Conservation (phyloP, 2,113 vertebrate genomes). For the Pimephales promelas region DNA sequence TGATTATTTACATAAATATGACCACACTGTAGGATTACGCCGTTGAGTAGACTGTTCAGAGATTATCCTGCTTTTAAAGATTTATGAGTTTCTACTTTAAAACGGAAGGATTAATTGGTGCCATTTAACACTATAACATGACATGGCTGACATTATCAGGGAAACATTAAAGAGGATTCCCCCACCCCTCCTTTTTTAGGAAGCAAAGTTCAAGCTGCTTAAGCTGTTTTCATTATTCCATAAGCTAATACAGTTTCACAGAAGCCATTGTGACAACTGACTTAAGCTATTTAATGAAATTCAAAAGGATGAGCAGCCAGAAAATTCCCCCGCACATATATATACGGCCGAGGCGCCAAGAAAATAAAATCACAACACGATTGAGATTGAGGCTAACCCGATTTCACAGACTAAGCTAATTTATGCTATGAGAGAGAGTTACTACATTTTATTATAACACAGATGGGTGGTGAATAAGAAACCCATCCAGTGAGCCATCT, state of each 20-base stretch:
- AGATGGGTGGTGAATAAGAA: constrained; percentile 39
- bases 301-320: constrained; percentile 41
- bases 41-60: constrained; percentile 27
- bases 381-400: constrained; percentile 31
- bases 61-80: constrained; percentile 56
- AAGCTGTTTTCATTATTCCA: constrained; percentile 43
- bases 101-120: constrained; percentile 58
- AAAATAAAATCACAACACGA: constrained; percentile 35
- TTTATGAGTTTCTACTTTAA: constrained; percentile 53
- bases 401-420: constrained; percentile 34
- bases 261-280: constrained; percentile 39
- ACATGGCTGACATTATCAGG: constrained; percentile 52
- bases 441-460: constrained; percentile 31
- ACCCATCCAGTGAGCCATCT: constrained; percentile 19
- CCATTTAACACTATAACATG: constrained; percentile 59
- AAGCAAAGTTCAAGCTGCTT: constrained; percentile 48
- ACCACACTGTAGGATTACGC: constrained; percentile 42
- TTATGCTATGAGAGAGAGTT: constrained; percentile 30
- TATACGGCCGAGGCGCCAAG: neutral
- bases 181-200: constrained; percentile 38
- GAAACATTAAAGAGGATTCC: constrained; percentile 53
- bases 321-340: constrained; percentile 4
- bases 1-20: constrained; percentile 1
- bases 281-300: constrained; percentile 54
- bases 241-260: constrained; percentile 49